Base-by-base conservation (phyloP, 1,140 invertebrate genomes). In the Conopomorpha cramerella region DNA sequence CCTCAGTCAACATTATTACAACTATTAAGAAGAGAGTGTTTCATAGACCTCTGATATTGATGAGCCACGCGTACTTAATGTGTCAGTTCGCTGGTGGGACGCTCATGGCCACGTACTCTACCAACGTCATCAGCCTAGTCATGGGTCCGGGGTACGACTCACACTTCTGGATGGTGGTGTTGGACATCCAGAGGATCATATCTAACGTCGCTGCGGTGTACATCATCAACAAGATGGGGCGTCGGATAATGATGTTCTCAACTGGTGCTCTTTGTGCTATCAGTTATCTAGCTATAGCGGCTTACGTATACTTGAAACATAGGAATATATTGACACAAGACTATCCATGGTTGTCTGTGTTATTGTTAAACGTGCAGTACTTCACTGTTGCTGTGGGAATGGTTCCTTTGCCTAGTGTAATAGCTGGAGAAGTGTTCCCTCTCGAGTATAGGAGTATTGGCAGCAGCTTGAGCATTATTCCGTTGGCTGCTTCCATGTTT, bases 101-200 rank as follows among this genome's bases (percentile, higher is more conserved):
- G 7, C 16, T 81, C 0, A 73, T 88, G 2, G 80, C 80, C 37
- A 88, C 86, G 50, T 88, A 87, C 48, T 80, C 84, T 0, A 82
- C 86, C 1, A 57, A 65, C 1, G 81, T 82, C 41, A 73, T 78
- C 57, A 48, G 63, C 23, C 49, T 77, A 3, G 53, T 76, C 7
- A 38, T 78, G 6, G 70, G 57, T 1, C 51, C 56, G 2, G 44
- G 74, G 0, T 31, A 53, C 15, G 45, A 85, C 41, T 76, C 77
- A 10, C 79, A 81, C 36, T 86, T 13, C 54, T 86, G 8, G 57
- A 89, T 33, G 87, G 87, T 42, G 47, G 68, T 7, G 77, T 85
- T 12, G 78, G 86, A 39, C 55, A 88, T 2, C n/a, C 82, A 3
- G 70, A 79, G 16, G 72, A 79, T 8, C 28, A 80, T 23, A 14